phyloP scores from a whole-genome alignment of 2,888 invertebrate species.

The Lymantria monacha region DNA sequence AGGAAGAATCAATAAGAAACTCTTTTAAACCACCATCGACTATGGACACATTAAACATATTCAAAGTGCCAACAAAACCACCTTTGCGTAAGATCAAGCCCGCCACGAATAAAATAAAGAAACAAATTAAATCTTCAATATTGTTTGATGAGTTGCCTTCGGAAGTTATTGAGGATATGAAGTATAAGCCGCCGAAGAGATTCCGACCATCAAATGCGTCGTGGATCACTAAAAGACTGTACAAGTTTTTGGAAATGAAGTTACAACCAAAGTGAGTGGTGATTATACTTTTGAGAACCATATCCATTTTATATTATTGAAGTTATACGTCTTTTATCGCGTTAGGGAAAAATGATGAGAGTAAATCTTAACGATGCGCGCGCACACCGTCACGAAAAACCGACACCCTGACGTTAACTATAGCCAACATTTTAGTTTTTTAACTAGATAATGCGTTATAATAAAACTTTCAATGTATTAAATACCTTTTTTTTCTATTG shows the following conservation, averaged over 20 bases:
- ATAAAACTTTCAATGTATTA: no score
- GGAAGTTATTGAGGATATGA: conserved; percentile 58
- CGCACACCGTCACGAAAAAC: no score
- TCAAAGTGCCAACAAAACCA: conserved; percentile 50
- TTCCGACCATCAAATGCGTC: conserved; percentile 60
- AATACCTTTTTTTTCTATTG: no score
- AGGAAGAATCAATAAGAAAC: conserved; percentile 53
- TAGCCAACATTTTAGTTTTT: no score
- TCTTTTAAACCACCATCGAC: conserved; percentile 40
- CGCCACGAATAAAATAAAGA: conserved; percentile 40
- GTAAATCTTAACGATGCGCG: no score
- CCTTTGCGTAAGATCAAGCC: conserved; percentile 25
- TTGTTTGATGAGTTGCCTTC: conserved; percentile 43
- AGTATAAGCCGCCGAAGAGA: conserved; percentile 68
- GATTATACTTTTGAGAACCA: not conserved
- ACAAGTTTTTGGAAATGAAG: conserved; percentile 65
- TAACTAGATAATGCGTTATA: no score
- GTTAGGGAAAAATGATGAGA: no score
- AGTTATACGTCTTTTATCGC: no score
- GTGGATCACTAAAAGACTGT: conserved; percentile 68
- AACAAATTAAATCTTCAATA: conserved; percentile 31
- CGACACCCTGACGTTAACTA: no score
- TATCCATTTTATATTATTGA: not conserved
- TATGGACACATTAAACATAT: conserved; percentile 31
- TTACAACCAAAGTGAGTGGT: conserved; percentile 62